phyloP scores from a whole-genome alignment of 2,797 vertebrate species.

The Diplodus puntazzo region DNA sequence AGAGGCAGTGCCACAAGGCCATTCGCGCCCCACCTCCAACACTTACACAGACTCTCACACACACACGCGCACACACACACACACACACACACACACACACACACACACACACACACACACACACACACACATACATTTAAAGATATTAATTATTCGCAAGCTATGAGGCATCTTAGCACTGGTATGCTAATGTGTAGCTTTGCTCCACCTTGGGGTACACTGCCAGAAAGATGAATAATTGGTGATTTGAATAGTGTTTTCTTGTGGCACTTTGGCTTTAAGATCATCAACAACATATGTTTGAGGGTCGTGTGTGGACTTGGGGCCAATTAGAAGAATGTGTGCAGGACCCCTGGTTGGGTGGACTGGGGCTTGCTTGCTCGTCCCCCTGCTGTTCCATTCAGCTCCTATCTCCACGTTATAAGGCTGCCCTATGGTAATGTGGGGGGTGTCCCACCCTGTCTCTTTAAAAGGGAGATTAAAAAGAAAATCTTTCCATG shows the following conservation, averaged over 20 bases:
- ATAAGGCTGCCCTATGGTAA: constrained; percentile 75
- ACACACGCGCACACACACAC: background rate
- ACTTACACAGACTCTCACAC: background rate
- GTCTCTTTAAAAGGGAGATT: constrained; percentile 73
- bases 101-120: background rate
- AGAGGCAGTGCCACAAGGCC: constrained; percentile 49
- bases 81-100: background rate
- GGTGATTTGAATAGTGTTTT: constrained; percentile 71
- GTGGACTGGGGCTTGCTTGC: constrained; percentile 36
- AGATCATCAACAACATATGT: constrained; percentile 72
- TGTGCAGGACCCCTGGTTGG: constrained; percentile 55
- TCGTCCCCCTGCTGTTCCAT: constrained; percentile 79
- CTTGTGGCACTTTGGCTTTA: constrained; percentile 54
- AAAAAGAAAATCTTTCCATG: constrained; percentile 73
- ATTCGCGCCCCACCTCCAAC: constrained; percentile 9
- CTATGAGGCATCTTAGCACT: constrained; percentile 44
- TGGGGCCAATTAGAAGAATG: constrained; percentile 74
- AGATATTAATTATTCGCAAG: constrained; percentile 51
- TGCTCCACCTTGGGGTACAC: constrained; percentile 49
- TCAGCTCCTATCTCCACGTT: constrained; percentile 63
- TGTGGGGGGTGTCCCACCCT: constrained; percentile 42
- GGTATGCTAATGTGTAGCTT: constrained; percentile 63
- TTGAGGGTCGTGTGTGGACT: constrained; percentile 63
- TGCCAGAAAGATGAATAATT: constrained; percentile 67
- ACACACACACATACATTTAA: background rate